Conservation (phyloP, 2,797 vertebrate species). For the Cyclura pinguis region DNA sequence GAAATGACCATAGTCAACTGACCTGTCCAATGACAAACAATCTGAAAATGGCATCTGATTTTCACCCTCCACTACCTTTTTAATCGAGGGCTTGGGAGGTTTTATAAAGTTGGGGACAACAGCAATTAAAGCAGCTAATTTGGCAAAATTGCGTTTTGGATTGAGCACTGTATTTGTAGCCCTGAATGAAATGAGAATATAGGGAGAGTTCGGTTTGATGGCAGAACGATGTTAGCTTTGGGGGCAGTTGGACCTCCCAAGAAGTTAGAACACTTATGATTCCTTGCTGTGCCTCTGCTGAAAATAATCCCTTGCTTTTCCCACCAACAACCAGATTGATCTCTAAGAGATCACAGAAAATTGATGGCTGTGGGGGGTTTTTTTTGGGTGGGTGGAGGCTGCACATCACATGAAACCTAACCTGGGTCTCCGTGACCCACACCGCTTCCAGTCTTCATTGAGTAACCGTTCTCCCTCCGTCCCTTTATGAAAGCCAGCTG, state of each 20-base stretch:
- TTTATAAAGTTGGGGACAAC: not conserved
- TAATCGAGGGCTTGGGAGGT: not conserved
- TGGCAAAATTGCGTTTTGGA: not conserved
- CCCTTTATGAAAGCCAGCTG: not conserved
- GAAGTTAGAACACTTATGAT: too few relatives aligned
- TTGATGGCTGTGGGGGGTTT: not conserved
- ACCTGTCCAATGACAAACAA: too few relatives aligned
- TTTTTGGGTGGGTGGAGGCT: not conserved
- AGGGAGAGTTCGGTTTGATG: not conserved
- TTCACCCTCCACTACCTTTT: not conserved
- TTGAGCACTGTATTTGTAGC: not conserved
- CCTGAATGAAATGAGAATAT: too few relatives aligned
- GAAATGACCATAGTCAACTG: not conserved
- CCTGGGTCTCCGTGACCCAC: not conserved
- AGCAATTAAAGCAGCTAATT: not conserved
- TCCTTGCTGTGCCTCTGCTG: not conserved
- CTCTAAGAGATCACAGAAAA: not conserved
- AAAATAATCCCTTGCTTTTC: not conserved
- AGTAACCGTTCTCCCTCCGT: too few relatives aligned
- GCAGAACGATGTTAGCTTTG: too few relatives aligned
- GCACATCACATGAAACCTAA: not conserved
- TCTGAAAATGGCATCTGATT: not conserved
- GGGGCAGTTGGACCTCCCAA: too few relatives aligned
- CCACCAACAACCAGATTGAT: not conserved
- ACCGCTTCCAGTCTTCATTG: not conserved